Conservation (phyloP, 2,797 vertebrate genomes). For the Poliocrania exsul region DNA sequence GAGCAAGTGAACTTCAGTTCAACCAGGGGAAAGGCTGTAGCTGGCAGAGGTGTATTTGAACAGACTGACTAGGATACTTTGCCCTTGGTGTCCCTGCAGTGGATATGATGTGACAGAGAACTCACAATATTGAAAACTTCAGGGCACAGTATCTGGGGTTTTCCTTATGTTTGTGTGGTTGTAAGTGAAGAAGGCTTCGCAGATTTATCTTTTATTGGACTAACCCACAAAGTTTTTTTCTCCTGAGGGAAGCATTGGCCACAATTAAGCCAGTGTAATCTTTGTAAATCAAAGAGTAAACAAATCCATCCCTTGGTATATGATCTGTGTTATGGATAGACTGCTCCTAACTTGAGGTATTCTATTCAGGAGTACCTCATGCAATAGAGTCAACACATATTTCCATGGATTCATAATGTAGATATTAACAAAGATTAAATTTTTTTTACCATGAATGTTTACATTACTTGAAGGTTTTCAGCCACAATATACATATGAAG, state of each 20-base stretch:
- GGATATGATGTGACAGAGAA: not conserved
- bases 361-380: not conserved
- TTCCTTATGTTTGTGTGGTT: slow-evolving; percentile 28
- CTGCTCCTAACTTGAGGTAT: not conserved
- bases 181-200: slow-evolving; percentile 13
- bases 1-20: not conserved
- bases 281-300: slow-evolving; percentile 52
- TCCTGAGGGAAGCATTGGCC: not conserved
- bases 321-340: not conserved
- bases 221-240: slow-evolving; percentile 33
- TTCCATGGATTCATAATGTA: not conserved
- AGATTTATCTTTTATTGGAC: slow-evolving; percentile 46
- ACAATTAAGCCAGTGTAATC: not conserved
- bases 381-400: not conserved
- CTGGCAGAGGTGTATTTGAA: not conserved
- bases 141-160: not conserved
- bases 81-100: not conserved
- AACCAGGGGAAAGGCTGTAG: not conserved
- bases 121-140: not conserved
- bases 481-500: not conserved
- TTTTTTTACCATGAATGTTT: not conserved
- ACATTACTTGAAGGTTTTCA: not conserved
- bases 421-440: not conserved
- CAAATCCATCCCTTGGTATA: not conserved
- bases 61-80: not conserved